Percentiles rank a stretch among this genome's conserved stretches.
These are phyloP conservation scores for Dicerorhinus sumatrensis DNA, from an alignment of 2,113 vertebrate genomes.

Conservation along the genomic window DNA sequence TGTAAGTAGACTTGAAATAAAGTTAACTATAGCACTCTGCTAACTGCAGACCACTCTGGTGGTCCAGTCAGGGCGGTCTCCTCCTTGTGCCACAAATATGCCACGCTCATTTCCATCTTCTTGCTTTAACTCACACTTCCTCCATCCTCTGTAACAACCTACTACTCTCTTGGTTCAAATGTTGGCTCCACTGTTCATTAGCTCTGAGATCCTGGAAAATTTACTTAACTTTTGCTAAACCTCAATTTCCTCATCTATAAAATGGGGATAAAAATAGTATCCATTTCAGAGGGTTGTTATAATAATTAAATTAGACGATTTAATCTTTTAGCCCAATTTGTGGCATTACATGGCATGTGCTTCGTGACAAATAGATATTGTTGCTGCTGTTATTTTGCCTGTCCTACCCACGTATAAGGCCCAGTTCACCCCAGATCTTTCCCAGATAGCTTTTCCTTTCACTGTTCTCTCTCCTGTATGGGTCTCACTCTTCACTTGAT, in stretches of 20 bases:
- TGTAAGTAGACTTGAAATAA: background rate
- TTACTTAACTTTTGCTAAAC: background rate
- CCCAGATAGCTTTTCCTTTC: background rate
- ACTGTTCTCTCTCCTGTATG: background rate
- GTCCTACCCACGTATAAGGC: background rate
- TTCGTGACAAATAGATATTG: background rate
- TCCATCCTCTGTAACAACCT: background rate
- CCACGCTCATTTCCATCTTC: background rate
- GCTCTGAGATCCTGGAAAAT: background rate
- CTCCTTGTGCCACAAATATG: conserved; percentile 32
- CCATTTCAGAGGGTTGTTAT: background rate
- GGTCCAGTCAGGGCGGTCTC: background rate
- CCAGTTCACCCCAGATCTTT: background rate
- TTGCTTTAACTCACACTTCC: background rate
- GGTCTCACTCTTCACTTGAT: background rate
- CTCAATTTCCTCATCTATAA: conserved; percentile 48
- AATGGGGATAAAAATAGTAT: conserved; percentile 6
- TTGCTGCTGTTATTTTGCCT: background rate
- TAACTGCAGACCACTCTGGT: conserved; percentile 42
- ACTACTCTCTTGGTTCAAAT: background rate
- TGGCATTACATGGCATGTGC: background rate
- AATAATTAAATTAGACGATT: background rate
- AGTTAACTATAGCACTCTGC: background rate
- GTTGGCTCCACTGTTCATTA: background rate
- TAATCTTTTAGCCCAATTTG: background rate